Conservation (phyloP, 2,113 vertebrate species). For the Furnarius figulus region DNA sequence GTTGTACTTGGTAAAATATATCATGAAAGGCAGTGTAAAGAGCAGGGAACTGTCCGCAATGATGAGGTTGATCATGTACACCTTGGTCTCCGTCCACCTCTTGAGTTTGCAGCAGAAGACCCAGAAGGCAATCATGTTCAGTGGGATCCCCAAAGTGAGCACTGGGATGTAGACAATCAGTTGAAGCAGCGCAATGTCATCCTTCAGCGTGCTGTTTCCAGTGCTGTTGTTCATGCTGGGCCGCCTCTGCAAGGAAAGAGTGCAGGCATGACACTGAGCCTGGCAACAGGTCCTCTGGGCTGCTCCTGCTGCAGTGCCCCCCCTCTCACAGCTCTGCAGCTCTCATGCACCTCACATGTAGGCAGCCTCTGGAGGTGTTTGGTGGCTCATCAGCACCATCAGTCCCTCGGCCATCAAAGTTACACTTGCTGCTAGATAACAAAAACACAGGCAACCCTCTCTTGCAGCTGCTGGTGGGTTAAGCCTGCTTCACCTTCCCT, state of each 20-base stretch:
- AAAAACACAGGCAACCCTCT: not conserved
- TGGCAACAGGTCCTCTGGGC: rapidly evolving
- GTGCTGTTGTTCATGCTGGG: not conserved
- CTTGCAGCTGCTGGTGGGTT: not conserved
- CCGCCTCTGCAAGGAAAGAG: not conserved
- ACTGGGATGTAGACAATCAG: not conserved
- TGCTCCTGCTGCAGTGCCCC: not conserved
- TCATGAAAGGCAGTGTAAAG: slow-evolving; percentile 69
- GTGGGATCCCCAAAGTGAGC: slow-evolving; percentile 56
- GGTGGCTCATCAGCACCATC: rapidly evolving
- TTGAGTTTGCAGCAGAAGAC: slow-evolving; percentile 70
- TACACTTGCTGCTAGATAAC: not conserved
- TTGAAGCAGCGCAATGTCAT: not conserved
- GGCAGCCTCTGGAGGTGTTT: not conserved
- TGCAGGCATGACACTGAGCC: not conserved
- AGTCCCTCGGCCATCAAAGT: not conserved
- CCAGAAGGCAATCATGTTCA: slow-evolving; percentile 73
- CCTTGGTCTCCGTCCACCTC: slow-evolving; percentile 73
- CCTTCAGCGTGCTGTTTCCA: rapidly evolving
- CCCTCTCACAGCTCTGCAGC: not conserved
- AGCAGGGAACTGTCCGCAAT: slow-evolving; percentile 71
- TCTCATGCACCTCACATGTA: rapidly evolving
- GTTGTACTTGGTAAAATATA: not conserved
- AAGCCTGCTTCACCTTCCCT: not conserved
- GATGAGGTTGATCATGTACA: slow-evolving; percentile 79